phyloP scores from a whole-genome alignment of 2,797 vertebrate species.

The Dendrocincla tyrannina region DNA sequence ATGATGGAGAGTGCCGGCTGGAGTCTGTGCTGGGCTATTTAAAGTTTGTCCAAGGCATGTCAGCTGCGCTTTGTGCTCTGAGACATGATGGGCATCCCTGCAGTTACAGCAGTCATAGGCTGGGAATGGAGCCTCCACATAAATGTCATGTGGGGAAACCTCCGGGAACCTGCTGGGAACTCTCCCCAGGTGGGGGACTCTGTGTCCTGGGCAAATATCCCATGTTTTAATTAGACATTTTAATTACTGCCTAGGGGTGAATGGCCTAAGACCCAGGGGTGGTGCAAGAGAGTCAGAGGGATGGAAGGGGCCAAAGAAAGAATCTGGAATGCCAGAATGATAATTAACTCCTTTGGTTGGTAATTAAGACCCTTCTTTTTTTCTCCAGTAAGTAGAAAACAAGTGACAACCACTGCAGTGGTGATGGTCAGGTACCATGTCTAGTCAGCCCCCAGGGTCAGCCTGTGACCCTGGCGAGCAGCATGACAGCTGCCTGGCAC shows the following conservation, averaged over 20 bases:
- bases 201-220: not conserved
- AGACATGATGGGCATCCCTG: not conserved
- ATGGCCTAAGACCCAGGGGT: not conserved
- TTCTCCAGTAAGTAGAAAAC: not conserved
- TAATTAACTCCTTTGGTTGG: not conserved
- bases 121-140: not conserved
- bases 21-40: conserved; percentile 22
- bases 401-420: not conserved
- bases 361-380: not conserved
- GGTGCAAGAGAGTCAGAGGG: not conserved
- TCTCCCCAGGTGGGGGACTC: not conserved
- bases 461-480: not conserved
- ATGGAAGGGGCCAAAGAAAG: not conserved
- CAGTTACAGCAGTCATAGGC: not conserved
- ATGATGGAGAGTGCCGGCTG: not conserved
- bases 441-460: no score
- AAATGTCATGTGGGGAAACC: not conserved
- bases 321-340: not conserved
- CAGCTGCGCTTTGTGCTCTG: conserved; percentile 19
- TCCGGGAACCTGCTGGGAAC: not conserved
- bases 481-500: not conserved
- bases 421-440: not conserved
- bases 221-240: not conserved
- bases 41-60: not conserved
- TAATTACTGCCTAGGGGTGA: not conserved